phyloP scores from a whole-genome alignment of 2,113 vertebrate genomes.

The Australoheros scitulus region DNA sequence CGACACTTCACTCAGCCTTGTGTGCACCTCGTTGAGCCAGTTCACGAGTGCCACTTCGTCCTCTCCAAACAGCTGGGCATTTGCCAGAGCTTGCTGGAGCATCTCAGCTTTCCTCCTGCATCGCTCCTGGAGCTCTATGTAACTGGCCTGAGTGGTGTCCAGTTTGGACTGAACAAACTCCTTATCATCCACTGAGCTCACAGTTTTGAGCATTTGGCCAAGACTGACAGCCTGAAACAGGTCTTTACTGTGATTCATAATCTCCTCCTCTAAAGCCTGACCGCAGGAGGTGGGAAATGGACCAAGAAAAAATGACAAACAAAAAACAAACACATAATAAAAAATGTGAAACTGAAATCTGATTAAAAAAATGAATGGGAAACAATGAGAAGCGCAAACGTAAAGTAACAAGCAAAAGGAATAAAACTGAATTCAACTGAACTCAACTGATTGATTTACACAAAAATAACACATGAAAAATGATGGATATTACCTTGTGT shows the following conservation, averaged over 20 bases:
- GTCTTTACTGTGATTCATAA: conserved; percentile 89
- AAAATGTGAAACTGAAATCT: conserved; percentile 36
- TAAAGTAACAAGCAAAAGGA: conserved; percentile 32
- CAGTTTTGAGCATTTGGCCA: conserved; percentile 90
- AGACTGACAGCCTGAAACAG: conserved; percentile 90
- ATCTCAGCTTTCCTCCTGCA: conserved; percentile 88
- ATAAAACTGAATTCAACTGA: conserved; percentile 29
- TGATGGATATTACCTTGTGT: conserved; percentile 84
- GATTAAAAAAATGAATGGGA: conserved; percentile 30
- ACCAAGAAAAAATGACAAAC: conserved; percentile 30
- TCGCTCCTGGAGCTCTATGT: conserved; percentile 93
- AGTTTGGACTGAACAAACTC: conserved; percentile 93
- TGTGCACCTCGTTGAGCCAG: conserved; percentile 92
- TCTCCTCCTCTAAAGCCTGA: conserved; percentile 94
- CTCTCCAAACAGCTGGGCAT: conserved; percentile 95
- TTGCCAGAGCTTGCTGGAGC: conserved; percentile 91
- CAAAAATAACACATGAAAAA: background rate
- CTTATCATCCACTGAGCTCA: conserved; percentile 95
- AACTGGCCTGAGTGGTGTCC: conserved; percentile 87
- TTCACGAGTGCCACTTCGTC: conserved; percentile 97
- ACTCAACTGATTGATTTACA: background rate
- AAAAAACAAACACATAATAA: conserved; percentile 49
- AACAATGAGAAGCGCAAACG: conserved; percentile 57
- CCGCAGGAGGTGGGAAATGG: conserved; percentile 36
- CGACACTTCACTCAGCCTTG: conserved; percentile 84